phyloP scores from a whole-genome alignment of 2,888 invertebrate genomes.

The Stegana nigrithorax region DNA sequence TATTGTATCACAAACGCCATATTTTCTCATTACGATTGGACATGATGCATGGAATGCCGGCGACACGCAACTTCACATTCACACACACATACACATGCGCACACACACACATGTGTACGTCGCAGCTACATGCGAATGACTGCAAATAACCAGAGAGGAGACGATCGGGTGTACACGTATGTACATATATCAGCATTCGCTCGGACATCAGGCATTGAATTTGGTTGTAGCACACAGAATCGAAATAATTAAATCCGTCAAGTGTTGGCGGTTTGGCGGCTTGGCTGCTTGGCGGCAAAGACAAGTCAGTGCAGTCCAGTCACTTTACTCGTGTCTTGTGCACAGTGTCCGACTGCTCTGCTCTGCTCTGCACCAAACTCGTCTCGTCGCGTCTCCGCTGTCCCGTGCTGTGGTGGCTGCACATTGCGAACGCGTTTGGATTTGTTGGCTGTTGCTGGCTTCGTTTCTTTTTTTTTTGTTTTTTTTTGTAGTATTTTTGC shows the following conservation, averaged over 20 bases:
- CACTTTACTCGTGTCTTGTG: slow-evolving; percentile 21
- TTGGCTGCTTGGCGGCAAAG: slow-evolving; percentile 50
- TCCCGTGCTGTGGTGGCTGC: not conserved
- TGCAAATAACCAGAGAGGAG: too few species aligned
- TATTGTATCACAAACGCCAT: slow-evolving; percentile 68
- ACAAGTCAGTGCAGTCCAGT: slow-evolving; percentile 21
- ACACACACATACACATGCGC: too few species aligned
- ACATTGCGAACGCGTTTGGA: not conserved
- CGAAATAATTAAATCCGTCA: slow-evolving; percentile 68
- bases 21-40: slow-evolving; percentile 68
- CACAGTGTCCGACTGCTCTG: slow-evolving; percentile 12
- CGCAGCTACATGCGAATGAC: too few species aligned
- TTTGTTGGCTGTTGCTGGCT: not conserved
- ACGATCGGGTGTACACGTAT: too few species aligned
- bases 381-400: too few species aligned
- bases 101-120: too few species aligned
- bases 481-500: not conserved
- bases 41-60: slow-evolving; percentile 66
- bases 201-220: slow-evolving; percentile 32
- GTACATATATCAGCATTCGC: too few species aligned
- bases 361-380: slow-evolving; percentile 14
- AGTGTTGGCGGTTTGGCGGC: slow-evolving; percentile 64
- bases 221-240: slow-evolving; percentile 40
- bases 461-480: not conserved
- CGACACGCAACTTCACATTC: slow-evolving; percentile 60